A percentile compares a stretch with the other conserved stretches of the same genome.
Evolutionary conservation across 2,113 vertebrate species (phyloP).

Genomic region (Gorilla gorilla): DNA sequence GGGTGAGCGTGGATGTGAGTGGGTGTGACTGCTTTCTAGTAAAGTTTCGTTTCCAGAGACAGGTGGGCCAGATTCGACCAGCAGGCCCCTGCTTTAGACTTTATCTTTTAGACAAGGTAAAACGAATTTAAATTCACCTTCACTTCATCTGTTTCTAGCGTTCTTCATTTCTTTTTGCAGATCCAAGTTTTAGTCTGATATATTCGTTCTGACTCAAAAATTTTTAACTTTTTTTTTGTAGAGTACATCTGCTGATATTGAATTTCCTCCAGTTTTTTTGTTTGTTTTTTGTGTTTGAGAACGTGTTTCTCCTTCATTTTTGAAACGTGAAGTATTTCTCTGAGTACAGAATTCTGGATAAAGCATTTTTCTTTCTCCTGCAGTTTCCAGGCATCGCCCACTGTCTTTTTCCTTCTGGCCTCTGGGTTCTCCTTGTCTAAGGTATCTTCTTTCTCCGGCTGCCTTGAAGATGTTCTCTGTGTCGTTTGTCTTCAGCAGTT

Average conservation of each 20-base stretch:
- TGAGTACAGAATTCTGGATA: background rate
- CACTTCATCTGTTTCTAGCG: background rate
- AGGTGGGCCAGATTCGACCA: fast-evolving
- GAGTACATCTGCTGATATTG: background rate
- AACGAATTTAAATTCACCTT: too few relatives aligned
- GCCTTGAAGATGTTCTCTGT: background rate
- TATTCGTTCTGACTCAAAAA: background rate
- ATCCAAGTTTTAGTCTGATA: background rate
- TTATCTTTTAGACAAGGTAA: background rate
- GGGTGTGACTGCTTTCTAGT: too few relatives aligned
- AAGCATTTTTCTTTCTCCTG: fast-evolving
- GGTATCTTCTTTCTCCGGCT: fast-evolving
- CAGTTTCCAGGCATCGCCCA: background rate
- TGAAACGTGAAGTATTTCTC: background rate
- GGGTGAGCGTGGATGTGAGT: too few relatives aligned
- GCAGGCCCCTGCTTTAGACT: too few relatives aligned
- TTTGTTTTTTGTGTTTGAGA: too few relatives aligned
- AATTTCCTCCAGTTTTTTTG: background rate
- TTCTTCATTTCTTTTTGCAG: too few relatives aligned
- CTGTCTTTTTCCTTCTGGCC: too few relatives aligned
- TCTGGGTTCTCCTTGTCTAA: fast-evolving
- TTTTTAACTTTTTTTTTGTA: background rate
- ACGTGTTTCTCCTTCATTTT: background rate
- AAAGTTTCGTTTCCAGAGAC: fast-evolving
- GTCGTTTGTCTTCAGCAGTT: background rate